Conservation (phyloP, 2,797 vertebrate species). For the Poecilia velifera region DNA sequence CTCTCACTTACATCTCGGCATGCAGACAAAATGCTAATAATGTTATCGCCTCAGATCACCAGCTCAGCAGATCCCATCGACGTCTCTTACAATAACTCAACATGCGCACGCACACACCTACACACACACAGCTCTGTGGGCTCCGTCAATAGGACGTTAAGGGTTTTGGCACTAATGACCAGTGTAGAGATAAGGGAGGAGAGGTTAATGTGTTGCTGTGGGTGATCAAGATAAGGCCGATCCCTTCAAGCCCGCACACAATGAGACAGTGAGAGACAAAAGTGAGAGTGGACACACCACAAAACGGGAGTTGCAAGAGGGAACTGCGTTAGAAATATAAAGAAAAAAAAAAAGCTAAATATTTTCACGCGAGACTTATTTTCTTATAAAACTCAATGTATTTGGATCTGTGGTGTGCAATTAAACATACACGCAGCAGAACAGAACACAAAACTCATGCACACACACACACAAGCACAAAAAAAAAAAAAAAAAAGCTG, state of each 20-base stretch:
- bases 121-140: slow-evolving; percentile 48
- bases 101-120: slow-evolving; percentile 36
- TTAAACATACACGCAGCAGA: slow-evolving; percentile 39
- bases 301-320: neutral
- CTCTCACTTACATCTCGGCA: slow-evolving; percentile 17
- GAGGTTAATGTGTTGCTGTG: slow-evolving; percentile 83
- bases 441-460: slow-evolving; percentile 20
- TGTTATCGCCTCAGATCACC: slow-evolving; percentile 72
- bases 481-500: slow-evolving; percentile 21
- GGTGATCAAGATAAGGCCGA: slow-evolving; percentile 79
- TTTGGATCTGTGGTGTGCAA: slow-evolving; percentile 16
- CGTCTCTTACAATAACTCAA: slow-evolving; percentile 73
- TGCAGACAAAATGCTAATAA: slow-evolving; percentile 60
- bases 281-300: slow-evolving; percentile 28
- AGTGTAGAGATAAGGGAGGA: slow-evolving; percentile 78
- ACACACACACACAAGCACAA: too few relatives aligned
- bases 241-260: slow-evolving; percentile 73
- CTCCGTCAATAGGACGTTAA: slow-evolving; percentile 80
- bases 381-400: slow-evolving; percentile 28
- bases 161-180: slow-evolving; percentile 82
- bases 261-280: slow-evolving; percentile 63
- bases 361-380: neutral
- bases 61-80: slow-evolving; percentile 78
- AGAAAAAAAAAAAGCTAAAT: slow-evolving; percentile 17
- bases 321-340: neutral